A percentile compares a stretch with the other conserved stretches of the same genome.
Conservation (phyloP, 2,113 vertebrate genomes). For the Coptodon rendalli region DNA sequence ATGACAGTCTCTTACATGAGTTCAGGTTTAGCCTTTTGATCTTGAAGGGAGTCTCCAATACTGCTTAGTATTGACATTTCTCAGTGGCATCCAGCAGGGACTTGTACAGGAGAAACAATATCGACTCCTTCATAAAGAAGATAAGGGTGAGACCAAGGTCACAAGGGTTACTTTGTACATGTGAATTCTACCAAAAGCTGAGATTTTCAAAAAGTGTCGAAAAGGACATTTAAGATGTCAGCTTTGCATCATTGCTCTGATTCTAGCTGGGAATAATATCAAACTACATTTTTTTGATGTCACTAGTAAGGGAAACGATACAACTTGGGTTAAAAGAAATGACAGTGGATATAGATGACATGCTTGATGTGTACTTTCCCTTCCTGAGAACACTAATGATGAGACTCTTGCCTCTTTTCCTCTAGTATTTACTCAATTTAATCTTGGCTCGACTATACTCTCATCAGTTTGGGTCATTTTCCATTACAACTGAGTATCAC, state of each 20-base stretch:
- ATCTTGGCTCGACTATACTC: background rate
- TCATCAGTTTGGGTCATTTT: background rate
- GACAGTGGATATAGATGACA: background rate
- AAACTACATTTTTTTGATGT: background rate
- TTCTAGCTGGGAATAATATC: background rate
- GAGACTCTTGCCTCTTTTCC: background rate
- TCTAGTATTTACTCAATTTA: background rate
- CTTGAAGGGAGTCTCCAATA: conserved; percentile 10
- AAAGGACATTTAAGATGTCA: background rate
- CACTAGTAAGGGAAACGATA: background rate
- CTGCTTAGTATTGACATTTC: conserved; percentile 17
- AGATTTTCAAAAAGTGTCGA: background rate
- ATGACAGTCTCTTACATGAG: background rate
- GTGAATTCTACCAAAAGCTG: background rate
- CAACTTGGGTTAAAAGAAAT: background rate
- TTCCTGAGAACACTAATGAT: background rate
- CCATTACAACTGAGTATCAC: background rate
- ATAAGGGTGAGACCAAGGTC: background rate
- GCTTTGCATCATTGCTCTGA: background rate
- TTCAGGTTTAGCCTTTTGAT: conserved; percentile 31
- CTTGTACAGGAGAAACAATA: background rate
- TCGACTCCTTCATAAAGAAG: background rate
- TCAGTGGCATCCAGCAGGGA: background rate
- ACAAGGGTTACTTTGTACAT: background rate
- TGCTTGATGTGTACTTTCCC: background rate